Conservation (phyloP, 2,113 vertebrate genomes). For the Plecotus auritus region DNA sequence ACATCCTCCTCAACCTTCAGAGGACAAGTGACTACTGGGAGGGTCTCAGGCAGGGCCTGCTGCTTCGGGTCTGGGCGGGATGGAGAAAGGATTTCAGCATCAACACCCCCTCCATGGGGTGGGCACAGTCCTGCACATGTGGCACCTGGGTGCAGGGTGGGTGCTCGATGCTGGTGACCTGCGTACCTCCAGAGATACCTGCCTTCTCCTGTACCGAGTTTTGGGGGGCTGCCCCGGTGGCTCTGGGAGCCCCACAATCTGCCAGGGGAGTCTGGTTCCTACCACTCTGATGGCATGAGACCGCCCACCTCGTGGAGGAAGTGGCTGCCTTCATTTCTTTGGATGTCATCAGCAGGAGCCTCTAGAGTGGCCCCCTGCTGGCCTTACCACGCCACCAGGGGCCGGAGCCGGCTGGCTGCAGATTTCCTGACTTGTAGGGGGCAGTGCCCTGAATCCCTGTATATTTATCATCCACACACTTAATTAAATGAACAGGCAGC, state of each 20-base stretch:
- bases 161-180: not conserved
- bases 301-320: not conserved
- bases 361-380: not conserved
- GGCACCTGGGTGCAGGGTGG: no score
- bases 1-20: not conserved
- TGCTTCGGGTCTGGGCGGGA: not conserved
- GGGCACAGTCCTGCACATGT: not conserved
- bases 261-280: not conserved
- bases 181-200: not conserved
- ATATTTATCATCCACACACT: conserved; percentile 54
- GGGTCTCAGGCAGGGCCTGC: not conserved
- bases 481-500: conserved; percentile 67
- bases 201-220: not conserved
- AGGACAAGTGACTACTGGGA: not conserved
- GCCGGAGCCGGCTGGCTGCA: not conserved
- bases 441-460: conserved; percentile 8
- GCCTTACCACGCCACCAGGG: not conserved
- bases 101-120: accelerated
- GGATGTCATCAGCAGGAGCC: not conserved
- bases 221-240: not conserved
- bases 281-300: not conserved
- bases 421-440: conserved; percentile 27
- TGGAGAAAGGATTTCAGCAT: not conserved
- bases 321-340: not conserved
- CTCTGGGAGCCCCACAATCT: not conserved